Conservation (phyloP, 2,888 invertebrate species). For the Galerucella calmariensis region DNA sequence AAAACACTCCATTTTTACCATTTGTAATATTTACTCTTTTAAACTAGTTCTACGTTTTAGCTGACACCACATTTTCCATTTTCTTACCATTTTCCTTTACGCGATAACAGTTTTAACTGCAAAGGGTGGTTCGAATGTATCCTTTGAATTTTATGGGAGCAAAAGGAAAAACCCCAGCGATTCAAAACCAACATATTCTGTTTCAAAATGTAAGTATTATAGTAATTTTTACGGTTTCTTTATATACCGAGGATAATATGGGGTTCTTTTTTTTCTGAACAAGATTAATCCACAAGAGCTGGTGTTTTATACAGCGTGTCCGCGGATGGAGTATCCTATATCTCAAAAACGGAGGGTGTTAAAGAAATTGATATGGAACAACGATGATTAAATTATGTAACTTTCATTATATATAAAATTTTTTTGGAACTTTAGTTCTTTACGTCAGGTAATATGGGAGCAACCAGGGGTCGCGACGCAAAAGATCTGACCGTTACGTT, state of each 20-base stretch:
- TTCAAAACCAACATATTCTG: conserved; percentile 13
- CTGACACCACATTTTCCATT: conserved; percentile 26
- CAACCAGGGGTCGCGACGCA: too few species aligned
- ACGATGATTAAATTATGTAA: too few species aligned
- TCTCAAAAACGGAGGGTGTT: too few species aligned
- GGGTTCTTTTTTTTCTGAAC: too few species aligned
- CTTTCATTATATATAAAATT: too few species aligned
- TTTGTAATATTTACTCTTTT: neutral
- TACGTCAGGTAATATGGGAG: too few species aligned
- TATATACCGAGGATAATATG: neutral
- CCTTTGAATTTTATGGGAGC: conserved; percentile 20
- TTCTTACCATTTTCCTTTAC: conserved; percentile 20
- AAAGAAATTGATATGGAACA: too few species aligned
- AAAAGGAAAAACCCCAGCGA: conserved; percentile 27
- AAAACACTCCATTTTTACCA: neutral
- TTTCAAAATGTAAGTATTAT: neutral
- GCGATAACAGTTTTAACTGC: conserved; percentile 14
- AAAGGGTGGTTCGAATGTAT: conserved; percentile 19
- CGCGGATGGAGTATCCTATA: too few species aligned
- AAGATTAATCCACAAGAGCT: too few species aligned
- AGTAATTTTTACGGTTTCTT: neutral
- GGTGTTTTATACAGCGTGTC: too few species aligned
- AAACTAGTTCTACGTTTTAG: neutral
- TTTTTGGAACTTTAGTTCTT: too few species aligned
- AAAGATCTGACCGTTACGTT: too few species aligned